Conservation (phyloP, 2,797 vertebrate genomes). For the Alcedo atthis region DNA sequence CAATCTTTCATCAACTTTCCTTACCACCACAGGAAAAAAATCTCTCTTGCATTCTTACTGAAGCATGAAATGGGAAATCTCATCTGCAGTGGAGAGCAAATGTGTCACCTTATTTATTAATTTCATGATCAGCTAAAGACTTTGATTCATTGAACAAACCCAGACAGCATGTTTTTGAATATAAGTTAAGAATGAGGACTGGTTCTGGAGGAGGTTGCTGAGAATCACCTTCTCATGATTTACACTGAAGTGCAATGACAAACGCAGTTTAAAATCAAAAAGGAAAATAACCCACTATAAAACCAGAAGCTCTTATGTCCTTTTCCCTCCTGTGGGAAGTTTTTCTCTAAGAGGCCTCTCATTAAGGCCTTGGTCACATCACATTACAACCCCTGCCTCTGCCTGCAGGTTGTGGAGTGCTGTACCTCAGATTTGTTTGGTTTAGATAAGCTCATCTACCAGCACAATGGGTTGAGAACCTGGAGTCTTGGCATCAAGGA, state of each 20-base stretch:
- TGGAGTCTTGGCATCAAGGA: background rate
- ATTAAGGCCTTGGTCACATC: background rate
- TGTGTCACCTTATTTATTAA: constrained; percentile 70
- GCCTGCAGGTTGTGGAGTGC: background rate
- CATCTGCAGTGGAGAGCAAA: constrained; percentile 54
- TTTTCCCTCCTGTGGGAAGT: background rate
- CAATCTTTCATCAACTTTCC: constrained; percentile 70
- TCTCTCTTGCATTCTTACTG: constrained; percentile 46
- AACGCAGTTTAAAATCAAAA: background rate
- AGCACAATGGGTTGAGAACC: background rate
- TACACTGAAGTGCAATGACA: background rate
- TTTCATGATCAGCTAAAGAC: constrained; percentile 24
- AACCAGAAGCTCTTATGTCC: background rate
- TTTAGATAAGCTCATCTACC: background rate
- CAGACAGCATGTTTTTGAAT: background rate
- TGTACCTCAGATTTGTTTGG: background rate
- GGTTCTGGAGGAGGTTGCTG: background rate
- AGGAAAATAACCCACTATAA: background rate
- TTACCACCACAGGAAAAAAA: constrained; percentile 41
- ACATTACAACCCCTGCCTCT: background rate
- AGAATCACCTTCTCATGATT: background rate
- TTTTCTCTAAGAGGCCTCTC: background rate
- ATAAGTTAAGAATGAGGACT: background rate
- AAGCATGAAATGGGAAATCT: constrained; percentile 79
- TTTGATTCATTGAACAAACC: constrained; percentile 25